phyloP scores from a whole-genome alignment of 2,113 vertebrate genomes.

The Engraulis encrasicolus region DNA sequence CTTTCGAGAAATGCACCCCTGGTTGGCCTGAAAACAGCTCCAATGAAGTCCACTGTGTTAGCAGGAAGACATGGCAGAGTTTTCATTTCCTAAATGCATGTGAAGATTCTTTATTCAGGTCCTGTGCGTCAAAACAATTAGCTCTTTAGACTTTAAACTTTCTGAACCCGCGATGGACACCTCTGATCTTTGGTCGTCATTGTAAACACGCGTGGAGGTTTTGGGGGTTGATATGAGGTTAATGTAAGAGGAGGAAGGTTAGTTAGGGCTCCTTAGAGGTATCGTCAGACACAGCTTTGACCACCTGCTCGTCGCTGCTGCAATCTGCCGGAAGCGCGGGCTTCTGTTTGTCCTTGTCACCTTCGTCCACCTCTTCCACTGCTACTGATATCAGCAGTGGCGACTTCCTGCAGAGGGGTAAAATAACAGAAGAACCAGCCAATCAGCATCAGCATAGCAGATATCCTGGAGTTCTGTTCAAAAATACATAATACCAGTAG shows the following conservation, averaged over 20 bases:
- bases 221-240: neutral
- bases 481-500: neutral
- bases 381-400: slow-evolving; percentile 47
- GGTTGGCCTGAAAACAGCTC: no score
- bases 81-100: no score
- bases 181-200: neutral
- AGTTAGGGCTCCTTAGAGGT: neutral
- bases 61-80: no score
- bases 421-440: neutral
- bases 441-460: neutral
- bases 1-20: no score
- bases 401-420: slow-evolving; percentile 60
- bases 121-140: no score
- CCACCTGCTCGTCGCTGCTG: slow-evolving; percentile 27
- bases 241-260: neutral
- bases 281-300: slow-evolving; percentile 32
- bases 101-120: no score
- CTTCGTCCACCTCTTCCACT: slow-evolving; percentile 56
- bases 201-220: neutral
- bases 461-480: neutral
- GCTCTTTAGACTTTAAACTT: no score
- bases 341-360: slow-evolving; percentile 59
- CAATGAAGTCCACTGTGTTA: no score
- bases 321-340: slow-evolving; percentile 39
- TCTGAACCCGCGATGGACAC: no score